Conservation (phyloP, 2,113 vertebrate genomes). For the Corapipo altera region DNA sequence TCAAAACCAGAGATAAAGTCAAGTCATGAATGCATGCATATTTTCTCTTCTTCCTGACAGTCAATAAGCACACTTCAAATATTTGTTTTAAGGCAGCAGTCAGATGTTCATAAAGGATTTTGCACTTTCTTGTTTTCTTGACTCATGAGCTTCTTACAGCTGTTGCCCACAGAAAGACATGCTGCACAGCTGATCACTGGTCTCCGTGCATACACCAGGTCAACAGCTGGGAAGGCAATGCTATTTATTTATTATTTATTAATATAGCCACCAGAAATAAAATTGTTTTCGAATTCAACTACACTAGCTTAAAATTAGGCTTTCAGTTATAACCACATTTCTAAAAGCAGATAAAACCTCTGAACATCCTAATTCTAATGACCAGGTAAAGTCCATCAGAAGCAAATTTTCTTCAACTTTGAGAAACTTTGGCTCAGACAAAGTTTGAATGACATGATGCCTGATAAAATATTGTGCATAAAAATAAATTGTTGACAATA, state of each 20-base stretch:
- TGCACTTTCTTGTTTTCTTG: background rate
- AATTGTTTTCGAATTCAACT: constrained; percentile 4
- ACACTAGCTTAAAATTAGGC: background rate
- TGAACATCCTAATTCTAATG: background rate
- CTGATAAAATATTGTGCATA: background rate
- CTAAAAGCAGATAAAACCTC: background rate
- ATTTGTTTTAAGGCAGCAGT: background rate
- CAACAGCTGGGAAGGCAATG: constrained; percentile 14
- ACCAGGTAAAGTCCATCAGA: background rate
- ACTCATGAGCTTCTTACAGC: constrained; percentile 20
- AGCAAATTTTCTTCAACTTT: background rate
- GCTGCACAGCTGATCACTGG: background rate
- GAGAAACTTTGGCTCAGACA: background rate
- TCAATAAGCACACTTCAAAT: background rate
- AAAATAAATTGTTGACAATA: background rate
- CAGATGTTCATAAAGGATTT: background rate
- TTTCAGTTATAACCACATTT: background rate
- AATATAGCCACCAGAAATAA: background rate
- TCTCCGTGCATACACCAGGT: background rate
- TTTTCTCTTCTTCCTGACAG: background rate
- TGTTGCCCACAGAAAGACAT: constrained; percentile 26
- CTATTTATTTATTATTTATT: background rate
- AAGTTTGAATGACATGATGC: background rate
- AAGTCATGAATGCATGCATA: background rate
- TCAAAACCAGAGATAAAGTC: background rate